Evolutionary conservation across 2,797 vertebrate species (phyloP), one percentile per base, ranked within the genome.

Genomic region (Onychomys torridus): DNA sequence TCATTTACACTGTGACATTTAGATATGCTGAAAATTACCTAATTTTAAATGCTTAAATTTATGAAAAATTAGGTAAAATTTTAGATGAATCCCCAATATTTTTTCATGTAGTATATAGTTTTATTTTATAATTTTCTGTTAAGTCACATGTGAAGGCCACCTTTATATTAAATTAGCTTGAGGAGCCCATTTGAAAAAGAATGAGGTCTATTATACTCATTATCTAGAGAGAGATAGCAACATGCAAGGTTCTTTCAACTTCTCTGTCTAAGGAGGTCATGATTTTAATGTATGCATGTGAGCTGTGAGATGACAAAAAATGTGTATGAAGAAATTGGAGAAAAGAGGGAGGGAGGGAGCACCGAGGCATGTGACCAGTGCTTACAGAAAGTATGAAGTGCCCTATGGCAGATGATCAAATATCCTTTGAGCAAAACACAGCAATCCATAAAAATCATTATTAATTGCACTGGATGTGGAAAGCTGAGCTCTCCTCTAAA

Each of bases 361-460:
- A 37, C 1, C 0, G 55, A 11, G 3, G 2, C n/a, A 52, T 23
- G 32, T 19, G 11, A 49, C 5, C 77, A 14, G 1, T 77, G 29
- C 25, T 23, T 95, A 5, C 55, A 57, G 3, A 6, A 85, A 49
- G 21, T 17, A 7, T 34, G 23, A 75, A 82, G 65, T 77, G 84
- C 32, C 10, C 88, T 29, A 37, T 29, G 32, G 25, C 19, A 59
- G 23, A 37, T 82, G 34, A 55, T 46, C 78, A 96, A 76, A 69
- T 73, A 40, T 52, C 37, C 89, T 91, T 91, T 77, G 73, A 82
- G 25, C 14, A 89, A 87, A 87, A 21, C 0, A n/a, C n/a, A n/a
- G n/a, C n/a, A 5, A 89, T 29, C n/a, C 89, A 32, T 87, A 93
- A 90, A 96, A 90, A 32, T 79, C 5, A 79, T 23, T 83, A 67